phyloP scores from a whole-genome alignment of 2,113 vertebrate species.

The Bungarus multicinctus region DNA sequence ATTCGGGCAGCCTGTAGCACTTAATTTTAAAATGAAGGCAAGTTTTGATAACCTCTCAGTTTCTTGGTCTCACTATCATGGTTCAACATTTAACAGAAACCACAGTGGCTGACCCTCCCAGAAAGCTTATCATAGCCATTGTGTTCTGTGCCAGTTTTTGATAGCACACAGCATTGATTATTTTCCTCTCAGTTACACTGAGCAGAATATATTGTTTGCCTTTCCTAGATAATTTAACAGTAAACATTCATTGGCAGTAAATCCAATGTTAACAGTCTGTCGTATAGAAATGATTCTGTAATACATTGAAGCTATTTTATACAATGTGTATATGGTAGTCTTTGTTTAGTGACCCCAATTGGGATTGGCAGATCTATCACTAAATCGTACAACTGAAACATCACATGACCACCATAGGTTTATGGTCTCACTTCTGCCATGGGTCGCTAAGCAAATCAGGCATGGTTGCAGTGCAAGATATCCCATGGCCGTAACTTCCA shows the following conservation, averaged over 20 bases:
- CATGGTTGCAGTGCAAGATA: not conserved
- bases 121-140: slow-evolving; percentile 53
- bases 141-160: slow-evolving; percentile 58
- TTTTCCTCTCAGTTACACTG: slow-evolving; percentile 21
- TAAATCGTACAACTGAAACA: not conserved
- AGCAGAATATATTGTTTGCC: slow-evolving; percentile 61
- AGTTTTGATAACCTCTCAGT: slow-evolving; percentile 52
- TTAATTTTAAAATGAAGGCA: slow-evolving; percentile 39
- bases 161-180: slow-evolving; percentile 65
- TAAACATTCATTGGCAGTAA: slow-evolving; percentile 59
- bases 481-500: not conserved
- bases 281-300: slow-evolving; percentile 28
- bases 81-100: slow-evolving; percentile 22
- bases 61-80: slow-evolving; percentile 39
- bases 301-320: slow-evolving; percentile 40
- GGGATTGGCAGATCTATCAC: not conserved
- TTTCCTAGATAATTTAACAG: slow-evolving; percentile 58
- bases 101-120: not conserved
- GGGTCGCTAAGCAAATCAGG: not conserved
- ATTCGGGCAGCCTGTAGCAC: not conserved
- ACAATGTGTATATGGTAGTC: slow-evolving; percentile 10
- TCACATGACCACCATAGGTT: not conserved
- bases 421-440: not conserved
- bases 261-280: slow-evolving; percentile 50
- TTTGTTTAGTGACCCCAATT: not conserved